phyloP scores from a whole-genome alignment of 2,888 invertebrate species.

The Mythimna ferrago region DNA sequence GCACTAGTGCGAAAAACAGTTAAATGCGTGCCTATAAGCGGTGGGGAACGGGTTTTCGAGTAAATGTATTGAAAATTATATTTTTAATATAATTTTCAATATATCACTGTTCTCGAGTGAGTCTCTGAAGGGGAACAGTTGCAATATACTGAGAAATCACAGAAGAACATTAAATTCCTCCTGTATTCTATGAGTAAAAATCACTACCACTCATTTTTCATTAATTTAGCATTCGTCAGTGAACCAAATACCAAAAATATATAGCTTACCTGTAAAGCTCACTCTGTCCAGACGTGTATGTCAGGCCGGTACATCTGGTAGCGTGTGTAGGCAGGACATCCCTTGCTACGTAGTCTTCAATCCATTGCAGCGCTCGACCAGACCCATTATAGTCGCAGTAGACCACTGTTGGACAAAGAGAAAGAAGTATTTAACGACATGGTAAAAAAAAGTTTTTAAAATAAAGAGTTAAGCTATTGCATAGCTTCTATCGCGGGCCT shows the following conservation, averaged over 20 bases:
- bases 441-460: not conserved
- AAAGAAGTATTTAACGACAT: conserved; percentile 7
- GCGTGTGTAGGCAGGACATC: conserved; percentile 96
- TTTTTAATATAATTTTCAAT: not conserved
- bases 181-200: no score
- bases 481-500: no score
- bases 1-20: no score
- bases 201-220: no score
- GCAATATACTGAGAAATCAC: no score
- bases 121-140: no score
- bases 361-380: conserved; percentile 95
- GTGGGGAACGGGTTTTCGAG: no score
- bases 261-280: conserved; percentile 94
- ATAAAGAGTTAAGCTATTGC: no score
- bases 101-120: not conserved
- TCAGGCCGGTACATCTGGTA: conserved; percentile 94
- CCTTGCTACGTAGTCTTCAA: conserved; percentile 95
- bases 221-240: no score
- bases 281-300: conserved; percentile 96
- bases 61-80: not conserved
- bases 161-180: no score
- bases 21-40: no score
- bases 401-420: conserved; percentile 90
- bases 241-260: not conserved
- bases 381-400: conserved; percentile 97